phyloP scores from a whole-genome alignment of 2,797 vertebrate species.

The Coilia nasus region DNA sequence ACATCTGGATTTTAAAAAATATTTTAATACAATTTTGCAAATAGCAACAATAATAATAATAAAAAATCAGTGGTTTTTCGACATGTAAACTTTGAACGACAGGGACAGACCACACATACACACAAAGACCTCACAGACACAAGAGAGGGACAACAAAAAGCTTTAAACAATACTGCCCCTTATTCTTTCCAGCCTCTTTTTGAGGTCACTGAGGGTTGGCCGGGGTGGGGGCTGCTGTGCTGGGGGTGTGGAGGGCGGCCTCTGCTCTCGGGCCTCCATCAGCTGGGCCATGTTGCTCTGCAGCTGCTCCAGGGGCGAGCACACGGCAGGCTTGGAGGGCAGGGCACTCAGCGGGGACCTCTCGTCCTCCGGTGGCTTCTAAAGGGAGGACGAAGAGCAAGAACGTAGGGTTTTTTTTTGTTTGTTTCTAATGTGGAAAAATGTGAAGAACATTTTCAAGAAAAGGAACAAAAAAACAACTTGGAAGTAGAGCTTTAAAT shows the following conservation, averaged over 20 bases:
- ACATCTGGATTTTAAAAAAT: too few relatives aligned
- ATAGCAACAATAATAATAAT: neutral
- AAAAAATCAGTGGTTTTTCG: neutral
- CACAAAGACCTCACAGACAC: neutral
- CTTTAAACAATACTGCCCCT: constrained; percentile 81
- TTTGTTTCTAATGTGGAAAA: neutral
- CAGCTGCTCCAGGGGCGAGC: constrained; percentile 96
- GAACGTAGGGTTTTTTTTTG: neutral
- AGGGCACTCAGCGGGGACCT: constrained; percentile 83
- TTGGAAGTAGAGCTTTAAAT: too few relatives aligned
- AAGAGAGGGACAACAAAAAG: neutral
- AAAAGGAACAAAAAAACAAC: too few relatives aligned
- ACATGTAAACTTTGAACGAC: neutral
- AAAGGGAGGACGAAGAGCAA: neutral
- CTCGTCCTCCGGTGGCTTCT: constrained; percentile 62
- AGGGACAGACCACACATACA: neutral
- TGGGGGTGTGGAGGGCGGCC: neutral
- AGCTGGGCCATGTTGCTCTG: constrained; percentile 97
- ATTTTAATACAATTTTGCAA: too few relatives aligned
- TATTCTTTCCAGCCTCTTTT: constrained; percentile 98
- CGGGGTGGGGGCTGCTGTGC: constrained; percentile 76
- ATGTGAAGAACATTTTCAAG: too few relatives aligned
- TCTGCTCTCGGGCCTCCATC: constrained; percentile 88
- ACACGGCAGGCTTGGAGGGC: constrained; percentile 89
- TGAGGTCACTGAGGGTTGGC: constrained; percentile 96